A percentile compares a stretch with the other conserved stretches of the same genome.
phyloP scores from a whole-genome alignment of 1,140 invertebrate genomes.

The Philotrypesis tridentata region DNA sequence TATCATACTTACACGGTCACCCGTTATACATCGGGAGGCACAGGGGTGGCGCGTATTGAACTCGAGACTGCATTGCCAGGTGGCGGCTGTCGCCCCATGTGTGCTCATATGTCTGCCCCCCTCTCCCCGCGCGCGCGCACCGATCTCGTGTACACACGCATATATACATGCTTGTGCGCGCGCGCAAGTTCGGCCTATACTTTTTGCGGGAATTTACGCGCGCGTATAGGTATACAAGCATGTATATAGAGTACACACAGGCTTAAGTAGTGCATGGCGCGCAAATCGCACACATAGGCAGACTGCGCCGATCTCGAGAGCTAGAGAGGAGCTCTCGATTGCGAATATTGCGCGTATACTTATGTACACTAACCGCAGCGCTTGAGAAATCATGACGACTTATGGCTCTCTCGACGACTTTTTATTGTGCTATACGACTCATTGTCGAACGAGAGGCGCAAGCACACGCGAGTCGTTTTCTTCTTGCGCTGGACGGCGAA shows the following conservation, averaged over 20 bases:
- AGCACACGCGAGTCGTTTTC: conserved; percentile 13
- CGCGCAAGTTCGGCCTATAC: not conserved
- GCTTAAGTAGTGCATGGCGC: too few species aligned
- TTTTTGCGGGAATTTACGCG: conserved; percentile 21
- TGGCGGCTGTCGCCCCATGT: conserved; percentile 65
- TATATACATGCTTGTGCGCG: not conserved
- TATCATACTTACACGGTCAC: conserved; percentile 32
- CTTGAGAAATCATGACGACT: conserved; percentile 37
- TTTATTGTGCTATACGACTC: not conserved
- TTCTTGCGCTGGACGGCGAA: not conserved
- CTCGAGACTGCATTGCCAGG: conserved; percentile 59
- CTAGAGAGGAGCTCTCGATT: not conserved
- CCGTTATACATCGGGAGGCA: too few species aligned
- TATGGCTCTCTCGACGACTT: not conserved
- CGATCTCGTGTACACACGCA: not conserved
- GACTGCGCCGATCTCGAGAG: too few species aligned
- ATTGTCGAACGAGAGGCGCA: not conserved
- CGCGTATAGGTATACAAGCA: too few species aligned
- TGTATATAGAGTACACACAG: too few species aligned
- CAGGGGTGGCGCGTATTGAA: conserved; percentile 60
- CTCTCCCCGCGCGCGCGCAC: conserved; percentile 2
- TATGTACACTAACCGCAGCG: not conserved
- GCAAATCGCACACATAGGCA: conserved; percentile 33
- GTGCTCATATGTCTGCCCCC: conserved; percentile 65
- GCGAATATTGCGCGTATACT: not conserved